A percentile compares a stretch with the other conserved stretches of the same genome.
Evolutionary conservation across 2,113 vertebrate species (phyloP).

Genomic region (Mixornis gularis): DNA sequence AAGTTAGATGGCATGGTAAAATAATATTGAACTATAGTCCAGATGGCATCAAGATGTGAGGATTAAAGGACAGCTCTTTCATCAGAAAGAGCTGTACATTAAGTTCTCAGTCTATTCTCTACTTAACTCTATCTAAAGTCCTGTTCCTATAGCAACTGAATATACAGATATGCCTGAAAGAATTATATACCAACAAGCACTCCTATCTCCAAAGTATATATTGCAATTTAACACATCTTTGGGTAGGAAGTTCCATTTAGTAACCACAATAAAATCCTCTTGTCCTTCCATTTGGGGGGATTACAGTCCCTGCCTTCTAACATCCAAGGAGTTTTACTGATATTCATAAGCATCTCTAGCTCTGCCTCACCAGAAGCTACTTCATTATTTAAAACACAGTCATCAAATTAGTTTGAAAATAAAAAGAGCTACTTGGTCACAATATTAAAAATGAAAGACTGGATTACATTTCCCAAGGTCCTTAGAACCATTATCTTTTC

Average conservation of each 20-base stretch:
- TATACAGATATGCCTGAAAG: neutral
- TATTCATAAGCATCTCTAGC: neutral
- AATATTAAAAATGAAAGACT: neutral
- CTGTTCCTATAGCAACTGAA: slow-evolving; percentile 51
- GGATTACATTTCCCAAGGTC: neutral
- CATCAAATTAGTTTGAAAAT: neutral
- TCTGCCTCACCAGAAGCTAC: neutral
- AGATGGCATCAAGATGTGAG: slow-evolving; percentile 10
- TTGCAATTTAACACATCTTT: neutral
- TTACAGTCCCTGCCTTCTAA: neutral
- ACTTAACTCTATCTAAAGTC: neutral
- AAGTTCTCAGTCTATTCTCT: slow-evolving; percentile 13
- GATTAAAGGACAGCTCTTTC: neutral
- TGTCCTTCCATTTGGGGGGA: neutral
- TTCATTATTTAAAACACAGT: neutral
- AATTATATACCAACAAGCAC: neutral
- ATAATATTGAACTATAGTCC: neutral
- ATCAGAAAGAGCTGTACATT: slow-evolving; percentile 5
- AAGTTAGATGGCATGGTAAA: neutral
- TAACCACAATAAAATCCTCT: neutral
- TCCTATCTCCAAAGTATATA: neutral
- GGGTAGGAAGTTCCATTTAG: neutral
- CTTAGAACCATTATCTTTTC: neutral
- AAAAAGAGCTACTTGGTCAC: neutral
- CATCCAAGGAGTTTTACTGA: neutral